Conservation (phyloP, 1,140 invertebrate species). For the Drosophila ercepeae region DNA sequence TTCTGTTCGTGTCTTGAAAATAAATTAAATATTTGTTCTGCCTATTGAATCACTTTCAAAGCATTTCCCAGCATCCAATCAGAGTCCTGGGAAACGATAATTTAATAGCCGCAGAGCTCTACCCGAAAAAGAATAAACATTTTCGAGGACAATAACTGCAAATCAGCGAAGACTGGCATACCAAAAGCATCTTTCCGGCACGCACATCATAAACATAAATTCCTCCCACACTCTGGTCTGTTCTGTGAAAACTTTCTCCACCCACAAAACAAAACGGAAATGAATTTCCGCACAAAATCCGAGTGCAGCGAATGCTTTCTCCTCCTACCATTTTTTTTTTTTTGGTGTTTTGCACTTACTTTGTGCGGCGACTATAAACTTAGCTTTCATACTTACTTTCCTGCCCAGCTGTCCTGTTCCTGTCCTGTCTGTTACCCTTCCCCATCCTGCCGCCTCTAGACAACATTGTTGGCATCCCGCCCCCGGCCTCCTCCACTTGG, state of each 20-base stretch:
- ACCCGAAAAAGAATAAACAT: neutral
- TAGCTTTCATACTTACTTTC: slow-evolving; percentile 70
- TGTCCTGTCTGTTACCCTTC: slow-evolving; percentile 30
- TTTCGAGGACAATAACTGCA: slow-evolving; percentile 67
- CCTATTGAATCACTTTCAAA: neutral
- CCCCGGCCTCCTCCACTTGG: neutral
- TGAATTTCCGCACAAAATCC: slow-evolving; percentile 75
- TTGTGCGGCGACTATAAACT: slow-evolving; percentile 71
- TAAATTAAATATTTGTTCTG: neutral
- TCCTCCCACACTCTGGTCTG: slow-evolving; percentile 9
- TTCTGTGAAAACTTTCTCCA: slow-evolving; percentile 45
- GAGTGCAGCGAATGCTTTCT: slow-evolving; percentile 41
- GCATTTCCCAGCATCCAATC: slow-evolving; percentile 14
- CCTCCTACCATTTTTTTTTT: neutral
- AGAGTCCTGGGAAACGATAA: slow-evolving; percentile 43
- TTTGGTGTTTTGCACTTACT: slow-evolving; percentile 39
- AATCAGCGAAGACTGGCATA: slow-evolving; percentile 69
- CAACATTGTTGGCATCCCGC: slow-evolving; percentile 61
- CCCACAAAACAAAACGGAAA: slow-evolving; percentile 69
- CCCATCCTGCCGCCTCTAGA: neutral
- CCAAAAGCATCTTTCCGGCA: slow-evolving; percentile 71
- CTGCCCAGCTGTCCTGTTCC: slow-evolving; percentile 63
- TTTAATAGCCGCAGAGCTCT: slow-evolving; percentile 51
- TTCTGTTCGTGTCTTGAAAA: too few relatives aligned
- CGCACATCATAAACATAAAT: slow-evolving; percentile 80